Base-by-base conservation (phyloP, 2,888 invertebrate genomes). In the Tromatobia lineatoria region DNA sequence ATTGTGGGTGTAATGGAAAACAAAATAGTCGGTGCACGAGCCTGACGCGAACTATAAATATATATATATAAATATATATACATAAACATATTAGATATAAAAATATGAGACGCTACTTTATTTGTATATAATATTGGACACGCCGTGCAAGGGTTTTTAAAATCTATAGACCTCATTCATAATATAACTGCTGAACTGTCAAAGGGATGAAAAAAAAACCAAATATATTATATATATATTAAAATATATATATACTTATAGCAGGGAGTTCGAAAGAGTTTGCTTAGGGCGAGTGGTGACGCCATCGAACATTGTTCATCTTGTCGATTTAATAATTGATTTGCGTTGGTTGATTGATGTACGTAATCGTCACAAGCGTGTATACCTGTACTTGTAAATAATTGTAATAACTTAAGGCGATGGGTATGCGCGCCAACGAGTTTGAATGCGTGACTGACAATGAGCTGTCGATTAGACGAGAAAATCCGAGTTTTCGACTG, bases 91-190 rank as follows among this genome's bases (percentile, higher is more conserved):
- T 61, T 83, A 75, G 78, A 86, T 88, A 86, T 88, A 85, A 74
- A 86, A 71, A 84, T 86, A 87, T 80, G 87, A 87, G 86, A 87
- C 86, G 84, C 87, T 88, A 88, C 84, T 88, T 89, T 89, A 91
- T 91, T 91, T 91, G 92, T 91, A 91, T 86, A 91, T 91, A 92
- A 89, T 82, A 79, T 89, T 87, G 84, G 78, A 86, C 85, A 88
- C 73, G 85, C 83, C 77, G 85, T 87, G 85, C 82, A 83, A 87
- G 86, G 83, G 81, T 83, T 89, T 89, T 89, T 87, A 81, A 87
- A 87, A 71, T 85, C 86, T 87, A 61, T 76, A 80, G 76, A 82
- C 76, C 74, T 87, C 79, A 83, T 83, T 84, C 80, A 80, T 84
- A 67, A 79, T 74, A 81, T 85, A 82, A 86, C 64, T 83, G 85